Base-by-base conservation (phyloP, 2,888 invertebrate species). In the Norana najaformis region DNA sequence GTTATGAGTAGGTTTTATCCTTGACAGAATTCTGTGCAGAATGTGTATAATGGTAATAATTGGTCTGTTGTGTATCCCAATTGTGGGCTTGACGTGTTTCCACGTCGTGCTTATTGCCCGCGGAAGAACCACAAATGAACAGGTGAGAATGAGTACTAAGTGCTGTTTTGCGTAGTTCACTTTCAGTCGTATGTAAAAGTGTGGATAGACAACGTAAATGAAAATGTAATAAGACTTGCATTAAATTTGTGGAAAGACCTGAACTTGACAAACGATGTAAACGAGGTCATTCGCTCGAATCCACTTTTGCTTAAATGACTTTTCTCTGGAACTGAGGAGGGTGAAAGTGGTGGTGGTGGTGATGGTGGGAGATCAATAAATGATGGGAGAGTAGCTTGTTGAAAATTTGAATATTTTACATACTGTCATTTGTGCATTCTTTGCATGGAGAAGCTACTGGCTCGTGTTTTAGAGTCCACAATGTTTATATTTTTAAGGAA, bases 51-150 rank as follows among this genome's bases (percentile, higher is more conserved):
- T 92, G 91, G 89, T 39, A 30, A 69, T 92, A 16, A 89, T 91
- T 20, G 92, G 92, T 36, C 95, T 99, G 92, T 96, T 99, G 93
- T 97, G 98, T 94, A 97, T 99, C 95, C 99, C 99, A 91, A 98
- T 99, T 93, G 97, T 98, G 95, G 99, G 99, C 93, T 96, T 99
- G 94, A 99, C 99, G 91, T 98, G 98, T 91, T 99, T 99, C 96
- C 99, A 99, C 95, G 97, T 99, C 96, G 97, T 99, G 93, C 96
- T 99, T 93, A 98, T 99, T 90, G 97, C 98, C 41, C 96, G 99
- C 92, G 99, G 99, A 83, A 96, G 99, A 92, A 99, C 99, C 90
- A 99, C 99, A 92, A 99, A 99, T 95, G 99, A 99, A 96, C 99
- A 99, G 96, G 96, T 96, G 36, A 37, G 90, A 41, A 83, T 37